A percentile compares a stretch with the other conserved stretches of the same genome.
These are phyloP conservation scores for Drosophila formosana DNA, from an alignment of 2,888 invertebrate genomes.

Conservation along the genomic window DNA sequence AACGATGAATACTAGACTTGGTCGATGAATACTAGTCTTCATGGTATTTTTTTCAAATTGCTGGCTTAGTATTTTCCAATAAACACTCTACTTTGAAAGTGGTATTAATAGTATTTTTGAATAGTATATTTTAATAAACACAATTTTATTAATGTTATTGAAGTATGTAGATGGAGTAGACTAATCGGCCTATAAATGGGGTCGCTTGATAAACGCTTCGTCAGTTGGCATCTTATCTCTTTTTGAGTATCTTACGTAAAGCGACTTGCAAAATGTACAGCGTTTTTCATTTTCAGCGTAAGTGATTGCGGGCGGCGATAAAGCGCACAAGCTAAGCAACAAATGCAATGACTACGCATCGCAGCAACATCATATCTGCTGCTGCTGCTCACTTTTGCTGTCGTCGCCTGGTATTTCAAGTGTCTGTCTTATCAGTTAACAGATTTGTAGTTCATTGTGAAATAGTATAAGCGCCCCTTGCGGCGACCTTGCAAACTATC, in stretches of 20 bases:
- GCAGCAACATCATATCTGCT: slow-evolving; percentile 56
- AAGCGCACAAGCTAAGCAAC: slow-evolving; percentile 23
- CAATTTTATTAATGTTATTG: background rate
- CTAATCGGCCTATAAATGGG: slow-evolving; percentile 47
- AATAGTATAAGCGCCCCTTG: slow-evolving; percentile 14
- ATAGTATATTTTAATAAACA: slow-evolving; percentile 33
- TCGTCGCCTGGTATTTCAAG: slow-evolving; percentile 38
- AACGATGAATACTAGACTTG: slow-evolving; percentile 73
- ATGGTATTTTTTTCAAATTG: slow-evolving; percentile 3
- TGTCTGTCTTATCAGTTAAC: slow-evolving; percentile 47
- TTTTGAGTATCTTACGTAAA: slow-evolving; percentile 56
- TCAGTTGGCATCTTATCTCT: slow-evolving; percentile 63
- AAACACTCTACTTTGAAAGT: background rate
- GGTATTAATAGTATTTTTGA: background rate
- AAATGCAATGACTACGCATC: slow-evolving; percentile 37
- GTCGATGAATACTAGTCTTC: slow-evolving; percentile 66
- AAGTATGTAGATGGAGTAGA: slow-evolving; percentile 5
- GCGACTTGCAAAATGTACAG: slow-evolving; percentile 11
- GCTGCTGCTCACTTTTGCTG: slow-evolving; percentile 30
- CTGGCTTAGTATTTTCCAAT: slow-evolving; percentile 9
- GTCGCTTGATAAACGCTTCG: slow-evolving; percentile 51
- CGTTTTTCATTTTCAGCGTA: slow-evolving; percentile 18
- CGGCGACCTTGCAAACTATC: slow-evolving; percentile 13
- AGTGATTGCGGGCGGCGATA: slow-evolving; percentile 34
- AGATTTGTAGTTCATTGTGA: slow-evolving; percentile 33